Evolutionary conservation across 2,113 vertebrate species (phyloP), one percentile per base, ranked within the genome.

Genomic region (Ondatra zibethicus): DNA sequence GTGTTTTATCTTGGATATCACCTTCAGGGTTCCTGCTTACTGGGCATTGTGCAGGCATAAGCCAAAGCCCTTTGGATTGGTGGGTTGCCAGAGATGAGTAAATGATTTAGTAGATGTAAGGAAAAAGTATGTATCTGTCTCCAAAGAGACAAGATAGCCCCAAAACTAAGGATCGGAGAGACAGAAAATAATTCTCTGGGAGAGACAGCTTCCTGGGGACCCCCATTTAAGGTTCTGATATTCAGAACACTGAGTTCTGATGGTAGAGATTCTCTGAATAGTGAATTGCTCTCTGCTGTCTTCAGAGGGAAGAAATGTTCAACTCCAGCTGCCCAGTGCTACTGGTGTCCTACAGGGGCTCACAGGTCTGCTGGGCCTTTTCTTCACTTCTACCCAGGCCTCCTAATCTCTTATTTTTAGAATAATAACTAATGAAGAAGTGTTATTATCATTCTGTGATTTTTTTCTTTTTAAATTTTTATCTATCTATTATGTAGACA

Each of bases 371-470:
- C 65, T 3, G 47, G 58, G 25, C 66, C 33, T 84, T 84, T 47
- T 63, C 31, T 36, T 84, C 68, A 27, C 16, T 77, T 94, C 75
- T 21, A 65, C 23, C 10, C 42, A 11, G 2, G 27, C 27, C 25
- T 31, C 66, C 55, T 66, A 45, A 6, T 73, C 73, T 89, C 58
- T 80, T n/a, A 81, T 76, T 94, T 90, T 63, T 47, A 55, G 72
- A 36, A 80, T 61, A 75, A 92, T 52, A 77, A 96, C 31, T 45
- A 73, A 97, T 65, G 66, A 75, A 14, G 31, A 97, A 88, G 94
- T 93, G 91, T 97, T 96, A 70, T 89, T 93, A 94, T 93, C 88
- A 68, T 95, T 33, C 65, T 33, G 19, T 21, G 58, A 58, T 58
- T 1, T 21, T 58, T 58, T 58, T 58, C 19, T 10, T 65, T 65